A percentile compares a stretch with the other conserved stretches of the same genome.
Conservation (phyloP, 2,888 invertebrate genomes). For the Coenonympha arcania region DNA sequence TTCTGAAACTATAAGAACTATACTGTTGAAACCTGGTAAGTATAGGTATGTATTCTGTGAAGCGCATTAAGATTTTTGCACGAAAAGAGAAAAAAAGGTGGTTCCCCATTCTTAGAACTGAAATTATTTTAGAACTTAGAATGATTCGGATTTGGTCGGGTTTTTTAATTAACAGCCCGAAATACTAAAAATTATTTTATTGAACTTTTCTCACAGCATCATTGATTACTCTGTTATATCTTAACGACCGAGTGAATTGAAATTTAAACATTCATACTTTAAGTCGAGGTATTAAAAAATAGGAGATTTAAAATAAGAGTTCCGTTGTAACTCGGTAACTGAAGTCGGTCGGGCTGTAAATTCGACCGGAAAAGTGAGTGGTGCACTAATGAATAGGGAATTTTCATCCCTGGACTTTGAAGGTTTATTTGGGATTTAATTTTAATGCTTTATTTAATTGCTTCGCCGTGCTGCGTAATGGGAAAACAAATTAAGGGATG, state of each 20-base stretch:
- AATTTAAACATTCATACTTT: neutral
- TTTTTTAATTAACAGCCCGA: no score
- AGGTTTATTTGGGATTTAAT: constrained; percentile 19
- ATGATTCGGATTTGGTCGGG: no score
- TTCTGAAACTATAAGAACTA: no score
- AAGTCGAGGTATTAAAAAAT: neutral
- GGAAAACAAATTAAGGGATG: constrained; percentile 10
- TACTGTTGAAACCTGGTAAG: no score
- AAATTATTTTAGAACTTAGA: no score
- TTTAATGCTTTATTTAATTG: constrained; percentile 21
- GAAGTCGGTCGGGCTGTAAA: constrained; percentile 20
- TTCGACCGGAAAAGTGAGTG: constrained; percentile 21
- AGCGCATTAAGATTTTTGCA: no score
- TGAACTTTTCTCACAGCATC: no score
- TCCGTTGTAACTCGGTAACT: neutral
- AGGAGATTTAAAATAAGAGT: neutral
- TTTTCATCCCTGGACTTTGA: constrained; percentile 18
- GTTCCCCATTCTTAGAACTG: no score
- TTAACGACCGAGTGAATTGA: neutral
- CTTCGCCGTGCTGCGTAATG: constrained; percentile 11
- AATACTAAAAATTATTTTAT: no score
- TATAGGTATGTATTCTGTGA: no score
- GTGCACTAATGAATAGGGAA: constrained; percentile 21
- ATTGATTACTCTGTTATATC: no score
- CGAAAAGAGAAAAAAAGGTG: no score